Evolutionary conservation across 1,140 invertebrate species (phyloP).

Genomic region (Drosophila paulistorum): DNA sequence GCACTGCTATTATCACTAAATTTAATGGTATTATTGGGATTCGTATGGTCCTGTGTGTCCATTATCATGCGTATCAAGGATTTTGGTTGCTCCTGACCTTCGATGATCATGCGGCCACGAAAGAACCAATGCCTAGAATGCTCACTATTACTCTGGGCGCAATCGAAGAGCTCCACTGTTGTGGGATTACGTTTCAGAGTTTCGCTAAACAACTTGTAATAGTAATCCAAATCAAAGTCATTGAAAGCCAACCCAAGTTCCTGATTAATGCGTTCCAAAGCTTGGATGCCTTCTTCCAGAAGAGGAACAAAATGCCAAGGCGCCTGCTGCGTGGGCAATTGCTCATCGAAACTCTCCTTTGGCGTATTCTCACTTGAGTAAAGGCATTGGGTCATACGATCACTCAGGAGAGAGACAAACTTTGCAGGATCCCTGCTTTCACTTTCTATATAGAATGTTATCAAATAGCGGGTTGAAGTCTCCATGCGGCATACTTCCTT

Average conservation of each 20-base stretch:
- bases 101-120: constrained; percentile 93
- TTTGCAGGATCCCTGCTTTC: constrained; percentile 82
- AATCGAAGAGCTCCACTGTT: constrained; percentile 98
- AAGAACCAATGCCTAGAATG: constrained; percentile 97
- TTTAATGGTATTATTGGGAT: constrained; percentile 98
- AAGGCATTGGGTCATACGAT: constrained; percentile 90
- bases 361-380: constrained; percentile 89
- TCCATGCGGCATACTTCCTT: constrained; percentile 91
- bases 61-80: constrained; percentile 97
- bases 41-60: constrained; percentile 92
- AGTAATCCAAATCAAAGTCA: constrained; percentile 93
- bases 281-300: constrained; percentile 88
- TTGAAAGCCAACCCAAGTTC: constrained; percentile 94
- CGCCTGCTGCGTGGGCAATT: constrained; percentile 86
- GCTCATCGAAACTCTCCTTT: constrained; percentile 88
- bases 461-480: constrained; percentile 90
- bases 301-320: constrained; percentile 94
- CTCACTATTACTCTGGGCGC: constrained; percentile 99
- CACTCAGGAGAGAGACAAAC: constrained; percentile 88
- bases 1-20: constrained; percentile 99
- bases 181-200: constrained; percentile 96
- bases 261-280: constrained; percentile 92
- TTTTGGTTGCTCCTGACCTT: constrained; percentile 90
- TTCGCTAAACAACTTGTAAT: constrained; percentile 91
- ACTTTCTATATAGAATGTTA: constrained; percentile 84